Conservation (phyloP, 2,888 invertebrate species). For the Phengaris arion region DNA sequence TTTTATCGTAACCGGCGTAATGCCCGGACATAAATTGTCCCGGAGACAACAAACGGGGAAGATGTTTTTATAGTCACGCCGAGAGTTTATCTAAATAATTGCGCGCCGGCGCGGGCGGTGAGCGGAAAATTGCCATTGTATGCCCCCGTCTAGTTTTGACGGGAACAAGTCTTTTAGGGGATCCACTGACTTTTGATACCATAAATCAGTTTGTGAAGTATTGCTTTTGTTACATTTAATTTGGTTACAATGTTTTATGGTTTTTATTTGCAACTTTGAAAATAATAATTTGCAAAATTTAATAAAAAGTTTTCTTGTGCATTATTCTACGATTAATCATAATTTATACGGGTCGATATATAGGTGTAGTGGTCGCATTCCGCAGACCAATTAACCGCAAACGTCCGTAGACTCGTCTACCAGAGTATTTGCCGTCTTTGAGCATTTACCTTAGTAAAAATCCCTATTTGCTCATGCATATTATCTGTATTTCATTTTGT, state of each 20-base stretch:
- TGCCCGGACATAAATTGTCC: conserved; percentile 76
- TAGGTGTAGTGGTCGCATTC: not conserved
- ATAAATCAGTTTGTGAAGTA: conserved; percentile 31
- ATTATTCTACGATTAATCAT: not conserved
- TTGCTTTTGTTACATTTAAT: conserved; percentile 26
- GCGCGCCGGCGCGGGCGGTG: conserved; percentile 74
- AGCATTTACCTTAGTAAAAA: too few relatives aligned
- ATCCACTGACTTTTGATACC: conserved; percentile 37
- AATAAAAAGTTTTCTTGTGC: too few relatives aligned
- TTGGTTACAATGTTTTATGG: conserved; percentile 17
- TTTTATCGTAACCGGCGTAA: conserved; percentile 77
- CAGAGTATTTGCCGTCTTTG: too few relatives aligned
- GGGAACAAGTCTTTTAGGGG: conserved; percentile 41
- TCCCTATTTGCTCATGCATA: too few relatives aligned
- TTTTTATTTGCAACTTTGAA: not conserved
- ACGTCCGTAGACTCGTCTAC: not conserved
- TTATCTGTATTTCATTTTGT: not conserved
- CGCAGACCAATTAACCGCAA: not conserved
- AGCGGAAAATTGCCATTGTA: conserved; percentile 77
- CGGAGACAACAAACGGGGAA: conserved; percentile 78
- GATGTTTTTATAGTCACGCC: conserved; percentile 79
- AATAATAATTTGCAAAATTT: too few relatives aligned
- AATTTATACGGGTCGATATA: not conserved
- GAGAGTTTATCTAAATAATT: conserved; percentile 80
- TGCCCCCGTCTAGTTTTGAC: conserved; percentile 43